phyloP scores from a whole-genome alignment of 2,888 invertebrate genomes.

The Papilio elwesi region DNA sequence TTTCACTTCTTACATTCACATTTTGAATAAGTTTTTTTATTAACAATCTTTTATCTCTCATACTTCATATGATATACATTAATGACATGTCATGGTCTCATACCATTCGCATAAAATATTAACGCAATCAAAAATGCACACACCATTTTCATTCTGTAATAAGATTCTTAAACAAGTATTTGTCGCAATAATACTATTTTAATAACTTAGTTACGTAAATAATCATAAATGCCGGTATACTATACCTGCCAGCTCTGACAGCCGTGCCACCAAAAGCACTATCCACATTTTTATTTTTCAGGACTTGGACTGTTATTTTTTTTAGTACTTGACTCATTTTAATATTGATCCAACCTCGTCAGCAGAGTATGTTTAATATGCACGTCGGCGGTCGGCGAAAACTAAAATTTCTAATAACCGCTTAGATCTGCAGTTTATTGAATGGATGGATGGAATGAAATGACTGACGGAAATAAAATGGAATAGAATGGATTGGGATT shows the following conservation, averaged over 20 bases:
- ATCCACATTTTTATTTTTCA: constrained; percentile 69
- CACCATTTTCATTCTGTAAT: neutral
- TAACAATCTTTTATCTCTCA: neutral
- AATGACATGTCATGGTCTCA: neutral
- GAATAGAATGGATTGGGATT: neutral
- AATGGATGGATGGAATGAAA: neutral
- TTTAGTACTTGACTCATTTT: constrained; percentile 69
- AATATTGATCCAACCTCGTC: constrained; percentile 46
- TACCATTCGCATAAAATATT: neutral
- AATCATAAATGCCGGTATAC: constrained; percentile 58
- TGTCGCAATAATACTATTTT: constrained; percentile 21
- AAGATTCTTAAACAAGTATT: constrained; percentile 31
- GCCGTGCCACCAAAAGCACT: constrained; percentile 53
- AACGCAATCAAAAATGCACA: neutral
- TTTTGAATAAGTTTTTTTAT: too few relatives aligned
- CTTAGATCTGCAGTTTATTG: constrained; percentile 6
- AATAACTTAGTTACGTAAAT: constrained; percentile 64
- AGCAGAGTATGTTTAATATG: constrained; percentile 7
- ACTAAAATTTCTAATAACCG: constrained; percentile 9
- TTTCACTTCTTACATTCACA: too few relatives aligned
- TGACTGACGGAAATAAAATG: too few relatives aligned
- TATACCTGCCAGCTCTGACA: constrained; percentile 68
- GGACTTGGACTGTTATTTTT: constrained; percentile 65
- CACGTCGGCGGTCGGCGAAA: constrained; percentile 28
- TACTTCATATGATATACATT: neutral